Percentiles rank a stretch among this genome's conserved stretches.
Evolutionary conservation across 2,888 invertebrate species (phyloP).

Genomic region (Drosophila emarginata): DNA sequence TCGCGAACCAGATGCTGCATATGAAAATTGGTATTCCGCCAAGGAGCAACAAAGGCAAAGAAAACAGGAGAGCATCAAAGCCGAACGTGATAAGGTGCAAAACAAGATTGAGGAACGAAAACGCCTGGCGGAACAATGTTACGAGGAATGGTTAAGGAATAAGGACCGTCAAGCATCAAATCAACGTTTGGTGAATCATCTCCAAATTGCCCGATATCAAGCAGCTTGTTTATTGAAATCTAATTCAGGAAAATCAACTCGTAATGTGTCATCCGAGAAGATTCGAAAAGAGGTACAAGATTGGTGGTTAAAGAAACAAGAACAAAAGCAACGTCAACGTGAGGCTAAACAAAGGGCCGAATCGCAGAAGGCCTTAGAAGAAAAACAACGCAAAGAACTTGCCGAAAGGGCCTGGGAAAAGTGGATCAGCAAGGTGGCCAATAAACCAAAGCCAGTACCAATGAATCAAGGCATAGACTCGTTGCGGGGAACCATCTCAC

Average conservation of each 20-base stretch:
- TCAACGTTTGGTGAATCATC: constrained; percentile 28
- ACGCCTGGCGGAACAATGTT: constrained; percentile 64
- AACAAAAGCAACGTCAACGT: constrained; percentile 67
- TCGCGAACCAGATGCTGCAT: constrained; percentile 70
- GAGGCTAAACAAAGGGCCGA: constrained; percentile 52
- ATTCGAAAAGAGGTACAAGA: constrained; percentile 46
- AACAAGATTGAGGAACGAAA: constrained; percentile 61
- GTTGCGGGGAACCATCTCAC: constrained; percentile 79
- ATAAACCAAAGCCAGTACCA: constrained; percentile 81
- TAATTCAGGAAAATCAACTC: neutral
- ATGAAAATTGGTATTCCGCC: constrained; percentile 76
- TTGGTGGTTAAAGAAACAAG: constrained; percentile 58
- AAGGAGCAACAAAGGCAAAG: constrained; percentile 60
- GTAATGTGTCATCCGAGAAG: constrained; percentile 37
- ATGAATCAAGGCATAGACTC: constrained; percentile 80
- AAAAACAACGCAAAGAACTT: constrained; percentile 58
- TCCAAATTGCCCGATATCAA: constrained; percentile 19
- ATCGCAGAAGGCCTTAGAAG: constrained; percentile 29
- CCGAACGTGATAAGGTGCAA: constrained; percentile 48
- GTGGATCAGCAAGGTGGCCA: constrained; percentile 76
- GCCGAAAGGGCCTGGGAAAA: constrained; percentile 72
- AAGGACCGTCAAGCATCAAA: constrained; percentile 51
- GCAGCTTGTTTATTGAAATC: neutral
- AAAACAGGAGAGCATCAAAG: constrained; percentile 36
- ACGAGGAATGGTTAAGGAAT: constrained; percentile 71